phyloP scores from a whole-genome alignment of 2,797 vertebrate species.

The Pempheris klunzingeri region DNA sequence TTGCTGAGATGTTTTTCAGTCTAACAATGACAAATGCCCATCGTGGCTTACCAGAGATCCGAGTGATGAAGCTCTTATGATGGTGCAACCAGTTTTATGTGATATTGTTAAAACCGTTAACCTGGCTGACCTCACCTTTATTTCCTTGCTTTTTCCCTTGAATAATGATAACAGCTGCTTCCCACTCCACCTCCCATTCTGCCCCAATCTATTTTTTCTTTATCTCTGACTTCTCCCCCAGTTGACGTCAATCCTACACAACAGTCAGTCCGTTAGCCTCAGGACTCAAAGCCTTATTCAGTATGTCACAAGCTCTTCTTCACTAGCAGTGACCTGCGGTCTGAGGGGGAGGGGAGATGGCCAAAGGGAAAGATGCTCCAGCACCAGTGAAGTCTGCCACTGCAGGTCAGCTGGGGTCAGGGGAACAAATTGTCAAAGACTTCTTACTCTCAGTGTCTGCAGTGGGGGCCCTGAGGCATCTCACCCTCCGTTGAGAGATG shows the following conservation, averaged over 20 bases:
- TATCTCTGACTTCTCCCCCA: constrained; percentile 33
- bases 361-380: constrained; percentile 37
- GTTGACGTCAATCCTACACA: constrained; percentile 16
- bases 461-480: constrained; percentile 29
- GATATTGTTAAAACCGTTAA: background rate
- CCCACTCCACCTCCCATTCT: constrained; percentile 13
- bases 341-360: constrained; percentile 29
- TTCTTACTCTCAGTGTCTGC: constrained; percentile 35
- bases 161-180: background rate
- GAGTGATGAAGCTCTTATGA: background rate
- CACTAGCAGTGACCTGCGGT: constrained; percentile 37
- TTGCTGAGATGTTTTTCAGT: background rate
- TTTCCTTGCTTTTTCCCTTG: background rate
- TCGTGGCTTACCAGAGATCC: background rate
- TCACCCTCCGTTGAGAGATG: background rate
- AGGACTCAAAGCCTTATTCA: constrained; percentile 14
- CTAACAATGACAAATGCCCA: background rate
- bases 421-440: constrained; percentile 56
- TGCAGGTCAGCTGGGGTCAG: constrained; percentile 60
- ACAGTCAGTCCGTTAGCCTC: background rate
- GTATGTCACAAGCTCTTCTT: constrained; percentile 25
- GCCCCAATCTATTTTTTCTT: constrained; percentile 33
- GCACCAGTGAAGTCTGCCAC: constrained; percentile 54
- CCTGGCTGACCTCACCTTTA: background rate
- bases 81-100: background rate